These are phyloP conservation scores for Clavelina lepadiformis DNA, from an alignment of 23 tunicate genomes.

Conservation along the genomic window DNA sequence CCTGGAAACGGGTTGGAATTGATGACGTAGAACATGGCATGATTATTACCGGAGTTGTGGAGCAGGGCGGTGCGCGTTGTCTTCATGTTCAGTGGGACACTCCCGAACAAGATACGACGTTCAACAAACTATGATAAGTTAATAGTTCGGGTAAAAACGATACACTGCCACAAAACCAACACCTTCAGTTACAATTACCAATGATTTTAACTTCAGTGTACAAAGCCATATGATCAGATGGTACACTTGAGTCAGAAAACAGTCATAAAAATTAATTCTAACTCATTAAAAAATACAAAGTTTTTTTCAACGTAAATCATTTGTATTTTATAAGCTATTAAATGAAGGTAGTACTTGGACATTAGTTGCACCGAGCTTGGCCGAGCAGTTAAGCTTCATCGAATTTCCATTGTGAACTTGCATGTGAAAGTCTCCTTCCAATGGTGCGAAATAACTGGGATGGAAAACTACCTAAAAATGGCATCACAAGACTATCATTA, in stretches of 20 bases:
- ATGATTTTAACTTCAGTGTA: too few species aligned
- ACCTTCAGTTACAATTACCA: too few species aligned
- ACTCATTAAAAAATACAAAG: too few species aligned
- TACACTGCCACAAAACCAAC: too few species aligned
- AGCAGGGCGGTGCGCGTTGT: constrained; percentile 69
- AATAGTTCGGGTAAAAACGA: too few species aligned
- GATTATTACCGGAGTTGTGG: constrained; percentile 60
- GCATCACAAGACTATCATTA: too few species aligned
- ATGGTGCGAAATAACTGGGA: constrained; percentile 93
- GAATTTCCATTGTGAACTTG: constrained; percentile 79
- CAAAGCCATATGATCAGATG: too few species aligned
- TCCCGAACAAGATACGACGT: constrained; percentile 69
- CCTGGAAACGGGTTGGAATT: constrained; percentile 90
- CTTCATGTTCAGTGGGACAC: constrained; percentile 79
- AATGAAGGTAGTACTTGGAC: too few species aligned
- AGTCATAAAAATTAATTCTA: too few species aligned
- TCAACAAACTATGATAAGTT: constrained; percentile 79
- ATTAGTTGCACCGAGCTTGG: constrained; percentile 65
- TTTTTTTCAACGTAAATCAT: too few species aligned
- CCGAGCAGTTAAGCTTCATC: constrained; percentile 60
- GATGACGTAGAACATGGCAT: constrained; percentile 93
- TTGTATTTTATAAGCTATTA: too few species aligned
- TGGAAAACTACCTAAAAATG: constrained; percentile 83
- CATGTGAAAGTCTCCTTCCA: constrained; percentile 88
- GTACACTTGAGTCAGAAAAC: too few species aligned